Base-by-base conservation (phyloP, 2,113 vertebrate species). In the Phrynosoma blainvillii region DNA sequence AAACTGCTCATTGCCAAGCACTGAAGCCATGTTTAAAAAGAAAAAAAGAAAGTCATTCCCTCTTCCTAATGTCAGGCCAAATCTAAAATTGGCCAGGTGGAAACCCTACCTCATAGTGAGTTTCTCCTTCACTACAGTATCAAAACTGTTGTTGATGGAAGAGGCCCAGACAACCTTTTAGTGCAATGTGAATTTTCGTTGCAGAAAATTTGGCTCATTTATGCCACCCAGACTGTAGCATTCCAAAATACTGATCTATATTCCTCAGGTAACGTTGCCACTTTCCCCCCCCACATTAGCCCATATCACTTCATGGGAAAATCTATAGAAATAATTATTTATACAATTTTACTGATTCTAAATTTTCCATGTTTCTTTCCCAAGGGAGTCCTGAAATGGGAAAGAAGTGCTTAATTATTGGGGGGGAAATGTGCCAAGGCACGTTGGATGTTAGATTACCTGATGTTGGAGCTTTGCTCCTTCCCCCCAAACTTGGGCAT, bases 1-100 rank as follows among this genome's bases (percentile, higher is more conserved):
- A 84, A 78, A 84, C n/a, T 84, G 87, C 62, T 59, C n/a, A 23
- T 88, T 84, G 81, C 62, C 81, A 70, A 70, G 47, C 81, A 84
- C 40, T 78, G 82, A 68, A 73, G 73, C 80, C 52, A 42, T 40
- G 62, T 78, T 77, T 85, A 62, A 85, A 47, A 40, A 47, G 27
- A 75, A 47, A 59, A 36, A 62, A 87, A 83, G 30, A 36, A 82
- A 88, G 76, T n/a, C 62, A 78, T 18, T 84, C 62, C 74, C 62
- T 76, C 40, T n/a, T 88, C 47, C 59, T 78, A 88, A 84, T 30
- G 47, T 88, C 62, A 77, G 75, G 47, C 47, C 62, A 78, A 65
- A 70, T 84, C 77, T 40, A n/a, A 56, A 84, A 56, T 30, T 78
- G 87, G 82, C 47, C 65, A 42, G 74, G 87, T 78, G 87, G n/a